These are phyloP conservation scores for Telmatochromis sp. DNA, from an alignment of 2,113 vertebrate species.

Conservation along the genomic window DNA sequence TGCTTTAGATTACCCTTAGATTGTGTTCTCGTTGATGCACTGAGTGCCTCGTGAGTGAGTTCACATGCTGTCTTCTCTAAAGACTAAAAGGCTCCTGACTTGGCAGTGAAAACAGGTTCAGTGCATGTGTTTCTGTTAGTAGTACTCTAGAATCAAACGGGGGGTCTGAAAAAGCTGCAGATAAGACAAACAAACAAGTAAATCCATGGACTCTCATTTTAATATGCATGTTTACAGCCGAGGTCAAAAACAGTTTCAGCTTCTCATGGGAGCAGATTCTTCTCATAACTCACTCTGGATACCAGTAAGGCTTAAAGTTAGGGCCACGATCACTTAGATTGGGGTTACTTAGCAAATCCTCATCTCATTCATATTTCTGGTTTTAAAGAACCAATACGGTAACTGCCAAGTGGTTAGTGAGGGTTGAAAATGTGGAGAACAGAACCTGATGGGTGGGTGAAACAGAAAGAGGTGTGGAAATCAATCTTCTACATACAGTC, in stretches of 20 bases:
- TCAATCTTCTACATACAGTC: not conserved
- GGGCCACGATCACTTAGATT: not conserved
- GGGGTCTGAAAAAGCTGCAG: not conserved
- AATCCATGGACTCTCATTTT: not conserved
- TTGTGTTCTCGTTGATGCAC: not conserved
- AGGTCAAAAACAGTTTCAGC: not conserved
- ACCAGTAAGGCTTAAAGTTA: not conserved
- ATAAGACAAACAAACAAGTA: not conserved
- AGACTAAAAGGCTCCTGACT: not conserved
- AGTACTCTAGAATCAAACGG: not conserved
- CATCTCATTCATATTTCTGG: not conserved
- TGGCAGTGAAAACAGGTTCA: not conserved
- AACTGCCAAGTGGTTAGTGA: not conserved
- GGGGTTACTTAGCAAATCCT: not conserved
- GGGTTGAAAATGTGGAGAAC: not conserved
- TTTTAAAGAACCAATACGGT: not conserved
- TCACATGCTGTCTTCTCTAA: not conserved
- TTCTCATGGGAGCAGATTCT: not conserved
- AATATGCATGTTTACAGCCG: not conserved
- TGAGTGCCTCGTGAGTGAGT: not conserved
- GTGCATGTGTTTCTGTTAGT: not conserved
- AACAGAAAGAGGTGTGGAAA: not conserved
- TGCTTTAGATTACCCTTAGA: not conserved
- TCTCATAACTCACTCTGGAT: not conserved
- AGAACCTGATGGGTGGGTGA: not conserved